Conservation (phyloP, 2,888 invertebrate species). For the Drosophila ezoana region DNA sequence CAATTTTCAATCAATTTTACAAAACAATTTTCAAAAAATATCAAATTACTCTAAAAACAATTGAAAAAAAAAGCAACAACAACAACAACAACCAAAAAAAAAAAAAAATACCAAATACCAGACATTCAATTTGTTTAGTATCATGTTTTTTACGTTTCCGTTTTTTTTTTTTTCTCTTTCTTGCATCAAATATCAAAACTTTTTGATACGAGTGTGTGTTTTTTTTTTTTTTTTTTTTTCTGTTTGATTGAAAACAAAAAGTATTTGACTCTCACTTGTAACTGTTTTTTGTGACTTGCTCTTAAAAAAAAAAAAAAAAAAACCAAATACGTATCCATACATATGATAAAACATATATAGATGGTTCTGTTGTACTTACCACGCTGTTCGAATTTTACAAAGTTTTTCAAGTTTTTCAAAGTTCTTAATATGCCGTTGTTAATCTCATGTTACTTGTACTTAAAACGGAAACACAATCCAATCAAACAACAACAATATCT, state of each 20-base stretch:
- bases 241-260: constrained; percentile 26
- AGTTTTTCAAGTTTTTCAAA: constrained; percentile 44
- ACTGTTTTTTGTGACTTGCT: constrained; percentile 62
- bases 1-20: constrained; percentile 67
- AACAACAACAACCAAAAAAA: constrained; percentile 32
- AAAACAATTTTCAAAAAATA: constrained; percentile 65
- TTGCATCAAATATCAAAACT: constrained; percentile 55
- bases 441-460: constrained; percentile 50
- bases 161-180: constrained; percentile 36
- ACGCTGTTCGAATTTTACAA: constrained; percentile 46
- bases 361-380: constrained; percentile 47
- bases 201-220: constrained; percentile 22
- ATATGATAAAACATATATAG: constrained; percentile 46
- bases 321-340: constrained; percentile 42
- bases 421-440: constrained; percentile 52
- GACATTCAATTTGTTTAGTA: constrained; percentile 57
- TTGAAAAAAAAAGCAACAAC: neutral
- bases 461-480: constrained; percentile 57
- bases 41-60: constrained; percentile 63
- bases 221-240: constrained; percentile 31
- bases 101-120: constrained; percentile 40
- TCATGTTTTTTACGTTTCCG: constrained; percentile 59
- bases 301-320: constrained; percentile 47
- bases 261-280: constrained; percentile 63
- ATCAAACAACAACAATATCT: constrained; percentile 33